A percentile compares a stretch with the other conserved stretches of the same genome.
phyloP scores from a whole-genome alignment of 2,888 invertebrate species.

The Diarsia rubi region DNA sequence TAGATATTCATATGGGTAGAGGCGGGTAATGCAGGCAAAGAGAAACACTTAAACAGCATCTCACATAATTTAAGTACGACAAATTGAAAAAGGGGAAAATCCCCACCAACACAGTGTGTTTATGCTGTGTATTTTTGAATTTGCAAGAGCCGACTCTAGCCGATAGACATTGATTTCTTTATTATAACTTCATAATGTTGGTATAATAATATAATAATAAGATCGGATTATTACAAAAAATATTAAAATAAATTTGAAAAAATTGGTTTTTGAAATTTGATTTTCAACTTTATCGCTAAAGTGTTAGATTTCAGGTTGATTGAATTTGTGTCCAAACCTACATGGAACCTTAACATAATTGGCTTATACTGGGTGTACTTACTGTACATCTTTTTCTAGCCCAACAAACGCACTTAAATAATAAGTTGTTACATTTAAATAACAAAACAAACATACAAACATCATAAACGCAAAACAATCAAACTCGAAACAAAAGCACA shows the following conservation, averaged over 20 bases:
- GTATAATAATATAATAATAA: not conserved
- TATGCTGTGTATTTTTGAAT: too few relatives aligned
- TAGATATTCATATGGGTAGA: not conserved
- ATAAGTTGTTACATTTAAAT: not conserved
- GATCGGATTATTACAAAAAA: not conserved
- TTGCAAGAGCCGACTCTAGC: too few relatives aligned
- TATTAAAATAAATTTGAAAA: too few relatives aligned
- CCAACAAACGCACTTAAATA: not conserved
- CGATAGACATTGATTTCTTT: not conserved
- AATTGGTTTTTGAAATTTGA: too few relatives aligned
- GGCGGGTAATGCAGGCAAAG: too few relatives aligned
- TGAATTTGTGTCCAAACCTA: not conserved
- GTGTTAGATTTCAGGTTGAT: too few relatives aligned
- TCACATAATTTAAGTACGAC: too few relatives aligned
- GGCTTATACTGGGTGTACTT: not conserved
- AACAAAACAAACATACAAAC: slow-evolving; percentile 2
- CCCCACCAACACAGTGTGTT: too few relatives aligned
- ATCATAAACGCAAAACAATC: slow-evolving; percentile 22
- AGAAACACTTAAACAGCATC: too few relatives aligned
- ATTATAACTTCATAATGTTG: not conserved
- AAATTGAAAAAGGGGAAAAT: too few relatives aligned
- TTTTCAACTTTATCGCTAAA: too few relatives aligned
- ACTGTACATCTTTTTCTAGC: not conserved
- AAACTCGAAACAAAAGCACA: slow-evolving; percentile 31
- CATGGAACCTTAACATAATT: not conserved